Evolutionary conservation across 2,797 vertebrate species (phyloP).

Genomic region (Leucoraja ocellata): DNA sequence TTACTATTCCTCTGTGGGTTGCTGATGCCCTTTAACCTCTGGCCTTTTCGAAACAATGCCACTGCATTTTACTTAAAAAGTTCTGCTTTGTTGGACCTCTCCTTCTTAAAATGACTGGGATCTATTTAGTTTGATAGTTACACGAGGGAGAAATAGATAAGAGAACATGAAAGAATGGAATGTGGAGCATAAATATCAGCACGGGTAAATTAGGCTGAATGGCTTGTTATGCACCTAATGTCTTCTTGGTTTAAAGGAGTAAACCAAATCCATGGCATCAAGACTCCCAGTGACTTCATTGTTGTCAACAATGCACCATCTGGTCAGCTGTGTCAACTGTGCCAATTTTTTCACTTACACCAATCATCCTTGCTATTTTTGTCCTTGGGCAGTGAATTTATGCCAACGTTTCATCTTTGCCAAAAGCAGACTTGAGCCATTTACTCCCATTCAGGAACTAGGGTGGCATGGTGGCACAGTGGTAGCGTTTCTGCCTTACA

Average conservation of each 20-base stretch:
- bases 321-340: neutral
- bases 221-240: neutral
- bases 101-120: too few relatives aligned
- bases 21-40: too few relatives aligned
- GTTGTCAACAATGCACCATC: neutral
- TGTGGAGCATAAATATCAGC: too few relatives aligned
- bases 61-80: too few relatives aligned
- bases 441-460: neutral
- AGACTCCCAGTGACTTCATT: neutral
- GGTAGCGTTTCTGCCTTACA: too few relatives aligned
- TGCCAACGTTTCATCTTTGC: neutral
- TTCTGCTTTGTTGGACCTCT: too few relatives aligned
- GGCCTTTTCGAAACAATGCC: too few relatives aligned
- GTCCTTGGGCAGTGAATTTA: neutral
- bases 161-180: neutral
- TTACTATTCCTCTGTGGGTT: too few relatives aligned
- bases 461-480: too few relatives aligned
- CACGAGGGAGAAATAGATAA: neutral
- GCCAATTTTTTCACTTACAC: neutral
- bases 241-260: neutral
- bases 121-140: too few relatives aligned
- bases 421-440: neutral
- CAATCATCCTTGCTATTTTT: neutral
- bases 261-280: neutral
- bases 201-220: neutral